Evolutionary conservation across 2,888 invertebrate species (phyloP).

Genomic region (Sinhomidia bicolor): DNA sequence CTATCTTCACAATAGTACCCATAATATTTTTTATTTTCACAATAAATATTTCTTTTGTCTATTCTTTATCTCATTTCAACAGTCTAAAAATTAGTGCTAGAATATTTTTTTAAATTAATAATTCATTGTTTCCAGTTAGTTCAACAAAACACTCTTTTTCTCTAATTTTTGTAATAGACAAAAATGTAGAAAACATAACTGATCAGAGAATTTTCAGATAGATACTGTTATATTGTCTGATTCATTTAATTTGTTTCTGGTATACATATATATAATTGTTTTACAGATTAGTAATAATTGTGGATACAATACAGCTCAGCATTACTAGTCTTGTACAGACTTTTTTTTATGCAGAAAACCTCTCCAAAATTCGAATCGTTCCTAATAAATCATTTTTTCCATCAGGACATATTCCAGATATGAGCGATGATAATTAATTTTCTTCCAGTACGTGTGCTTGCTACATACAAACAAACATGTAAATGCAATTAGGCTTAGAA

Average conservation of each 20-base stretch:
- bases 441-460: background rate
- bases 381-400: too few species aligned
- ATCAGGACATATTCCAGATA: slow-evolving; percentile 65
- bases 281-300: background rate
- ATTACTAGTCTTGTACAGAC: background rate
- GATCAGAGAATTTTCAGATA: slow-evolving; percentile 5
- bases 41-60: background rate
- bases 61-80: background rate
- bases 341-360: slow-evolving; percentile 6
- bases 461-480: too few species aligned
- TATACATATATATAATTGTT: too few species aligned
- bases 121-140: background rate
- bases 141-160: too few species aligned
- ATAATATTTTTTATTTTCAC: too few species aligned
- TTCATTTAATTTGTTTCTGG: background rate
- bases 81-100: background rate
- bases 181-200: slow-evolving; percentile 37
- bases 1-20: too few species aligned
- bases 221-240: slow-evolving; percentile 21
- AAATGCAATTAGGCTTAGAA: too few species aligned
- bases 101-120: background rate
- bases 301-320: slow-evolving; percentile 2
- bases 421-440: background rate
- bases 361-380: slow-evolving; percentile 24
- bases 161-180: too few species aligned